Conservation (phyloP, 2,888 invertebrate genomes). For the Atethmia centrago region DNA sequence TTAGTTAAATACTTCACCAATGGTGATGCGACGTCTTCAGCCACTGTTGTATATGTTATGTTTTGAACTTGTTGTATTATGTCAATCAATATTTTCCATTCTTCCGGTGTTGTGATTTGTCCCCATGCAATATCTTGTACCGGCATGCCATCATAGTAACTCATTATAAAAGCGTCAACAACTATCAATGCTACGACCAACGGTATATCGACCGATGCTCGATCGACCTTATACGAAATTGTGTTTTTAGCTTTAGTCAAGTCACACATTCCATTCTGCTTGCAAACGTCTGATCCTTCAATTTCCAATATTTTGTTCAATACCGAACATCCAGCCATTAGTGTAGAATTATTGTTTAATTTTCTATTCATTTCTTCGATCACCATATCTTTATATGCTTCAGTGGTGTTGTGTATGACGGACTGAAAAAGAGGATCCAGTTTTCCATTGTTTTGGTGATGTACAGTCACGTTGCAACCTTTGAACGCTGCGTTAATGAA, state of each 20-base stretch:
- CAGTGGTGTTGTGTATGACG: conserved; percentile 35
- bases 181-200: conserved; percentile 16
- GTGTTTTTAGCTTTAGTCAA: conserved; percentile 41
- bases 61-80: conserved; percentile 37
- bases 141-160: conserved; percentile 47
- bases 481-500: conserved; percentile 46
- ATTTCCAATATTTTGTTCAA: conserved; percentile 59
- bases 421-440: conserved; percentile 39
- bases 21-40: conserved; percentile 43
- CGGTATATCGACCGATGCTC: conserved; percentile 18
- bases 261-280: conserved; percentile 52
- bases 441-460: conserved; percentile 6
- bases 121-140: conserved; percentile 61
- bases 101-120: conserved; percentile 35
- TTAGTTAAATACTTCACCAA: conserved; percentile 39
- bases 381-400: conserved; percentile 31
- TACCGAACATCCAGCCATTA: conserved; percentile 26
- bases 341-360: conserved; percentile 33
- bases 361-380: conserved; percentile 36
- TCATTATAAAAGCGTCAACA: conserved; percentile 52
- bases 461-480: conserved; percentile 37
- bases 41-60: conserved; percentile 44
- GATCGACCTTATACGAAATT: conserved; percentile 19
- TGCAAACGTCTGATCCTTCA: conserved; percentile 50
- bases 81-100: conserved; percentile 53